These are phyloP conservation scores for Microvelia longipes DNA, from an alignment of 1,140 invertebrate species.

Conservation along the genomic window DNA sequence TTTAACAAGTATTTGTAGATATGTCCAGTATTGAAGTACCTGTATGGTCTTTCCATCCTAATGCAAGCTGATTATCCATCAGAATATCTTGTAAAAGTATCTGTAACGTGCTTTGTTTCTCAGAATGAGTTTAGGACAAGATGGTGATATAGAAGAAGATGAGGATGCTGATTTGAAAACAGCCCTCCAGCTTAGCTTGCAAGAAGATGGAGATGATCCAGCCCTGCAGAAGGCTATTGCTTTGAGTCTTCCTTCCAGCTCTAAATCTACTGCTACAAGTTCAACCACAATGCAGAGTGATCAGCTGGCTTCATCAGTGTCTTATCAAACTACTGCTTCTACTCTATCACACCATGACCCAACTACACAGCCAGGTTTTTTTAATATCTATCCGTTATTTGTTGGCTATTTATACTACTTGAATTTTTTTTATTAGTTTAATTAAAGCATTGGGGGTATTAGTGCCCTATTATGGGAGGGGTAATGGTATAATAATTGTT, in stretches of 20 bases:
- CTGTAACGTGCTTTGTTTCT: too few species aligned
- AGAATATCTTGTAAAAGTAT: too few species aligned
- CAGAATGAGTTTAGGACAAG: background rate
- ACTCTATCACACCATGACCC: background rate
- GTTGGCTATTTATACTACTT: background rate
- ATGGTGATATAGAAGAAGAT: conserved; percentile 6
- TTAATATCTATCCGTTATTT: too few species aligned
- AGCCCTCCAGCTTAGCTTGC: conserved; percentile 14
- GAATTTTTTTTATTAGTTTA: too few species aligned
- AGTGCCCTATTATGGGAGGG: too few species aligned
- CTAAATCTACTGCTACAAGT: background rate
- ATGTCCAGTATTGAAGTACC: too few species aligned
- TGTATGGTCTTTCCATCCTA: too few species aligned
- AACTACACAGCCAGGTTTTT: background rate
- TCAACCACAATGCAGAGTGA: background rate
- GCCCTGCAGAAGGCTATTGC: conserved; percentile 4
- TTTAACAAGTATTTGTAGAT: too few species aligned
- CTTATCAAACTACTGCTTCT: background rate
- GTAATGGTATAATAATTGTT: too few species aligned
- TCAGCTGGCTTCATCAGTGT: background rate
- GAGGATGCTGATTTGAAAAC: conserved; percentile 8
- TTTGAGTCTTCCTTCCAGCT: background rate
- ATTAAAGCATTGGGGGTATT: too few species aligned
- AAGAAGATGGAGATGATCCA: conserved; percentile 7
- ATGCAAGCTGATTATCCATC: too few species aligned